Percentiles rank a stretch among this genome's conserved stretches.
Conservation (phyloP, 1,140 invertebrate genomes). For the Neomicropteryx cornuta region DNA sequence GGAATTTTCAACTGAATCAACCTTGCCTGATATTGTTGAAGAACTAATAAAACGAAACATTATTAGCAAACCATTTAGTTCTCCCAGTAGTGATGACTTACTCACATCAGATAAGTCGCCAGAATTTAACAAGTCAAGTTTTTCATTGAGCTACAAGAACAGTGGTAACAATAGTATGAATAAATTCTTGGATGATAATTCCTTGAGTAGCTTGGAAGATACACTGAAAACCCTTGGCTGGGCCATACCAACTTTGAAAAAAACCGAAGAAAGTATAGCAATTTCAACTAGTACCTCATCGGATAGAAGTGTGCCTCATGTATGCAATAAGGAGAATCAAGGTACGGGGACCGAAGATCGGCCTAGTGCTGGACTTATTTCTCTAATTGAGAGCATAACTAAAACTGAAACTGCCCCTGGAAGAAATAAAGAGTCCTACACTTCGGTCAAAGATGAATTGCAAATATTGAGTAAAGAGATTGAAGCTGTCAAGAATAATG, state of each 20-base stretch:
- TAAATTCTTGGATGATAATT: constrained; percentile 32
- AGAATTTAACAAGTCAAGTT: constrained; percentile 24
- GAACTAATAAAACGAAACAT: constrained; percentile 35
- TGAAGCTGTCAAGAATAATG: neutral
- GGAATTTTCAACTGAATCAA: constrained; percentile 31
- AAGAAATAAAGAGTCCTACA: constrained; percentile 12
- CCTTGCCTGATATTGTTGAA: constrained; percentile 34
- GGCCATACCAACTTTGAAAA: constrained; percentile 53
- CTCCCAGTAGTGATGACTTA: constrained; percentile 25
- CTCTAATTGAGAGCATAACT: constrained; percentile 13
- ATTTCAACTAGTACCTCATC: constrained; percentile 48
- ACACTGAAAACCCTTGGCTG: constrained; percentile 49
- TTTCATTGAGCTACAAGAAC: constrained; percentile 18
- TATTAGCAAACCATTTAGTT: constrained; percentile 31
- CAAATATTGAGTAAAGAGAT: constrained; percentile 13
- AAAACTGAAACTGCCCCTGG: constrained; percentile 12
- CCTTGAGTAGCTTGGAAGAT: constrained; percentile 42
- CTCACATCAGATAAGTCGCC: constrained; percentile 29
- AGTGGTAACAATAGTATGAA: constrained; percentile 28
- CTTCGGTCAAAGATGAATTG: constrained; percentile 14
- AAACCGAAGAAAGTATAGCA: constrained; percentile 50
- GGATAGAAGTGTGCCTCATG: constrained; percentile 28
- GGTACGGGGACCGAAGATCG: too few species aligned
- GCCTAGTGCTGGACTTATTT: too few species aligned
- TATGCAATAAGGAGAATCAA: constrained; percentile 22